Conservation (phyloP, 1,140 invertebrate species). For the Portunus trituberculatus region DNA sequence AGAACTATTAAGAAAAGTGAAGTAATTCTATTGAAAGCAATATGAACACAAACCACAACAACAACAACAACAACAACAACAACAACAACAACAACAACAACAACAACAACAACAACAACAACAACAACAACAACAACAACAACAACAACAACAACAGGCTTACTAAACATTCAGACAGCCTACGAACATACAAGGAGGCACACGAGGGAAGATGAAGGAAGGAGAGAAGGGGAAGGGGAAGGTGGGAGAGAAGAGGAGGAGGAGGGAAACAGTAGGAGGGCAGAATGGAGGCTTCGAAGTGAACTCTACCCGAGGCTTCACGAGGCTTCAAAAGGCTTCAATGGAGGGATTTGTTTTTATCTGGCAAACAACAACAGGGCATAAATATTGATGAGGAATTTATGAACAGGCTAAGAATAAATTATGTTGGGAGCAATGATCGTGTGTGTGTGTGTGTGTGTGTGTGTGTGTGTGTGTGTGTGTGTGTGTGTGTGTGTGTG, state of each 20-base stretch:
- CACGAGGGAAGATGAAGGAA: no score
- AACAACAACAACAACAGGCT: neutral
- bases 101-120: neutral
- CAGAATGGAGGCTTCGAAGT: no score
- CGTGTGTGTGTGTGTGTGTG: neutral
- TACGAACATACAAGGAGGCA: no score
- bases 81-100: neutral
- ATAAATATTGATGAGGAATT: constrained; percentile 7
- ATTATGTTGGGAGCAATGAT: neutral
- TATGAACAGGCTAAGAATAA: neutral
- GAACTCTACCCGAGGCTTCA: no score
- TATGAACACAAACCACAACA: neutral
- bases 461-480: neutral
- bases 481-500: neutral
- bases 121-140: neutral
- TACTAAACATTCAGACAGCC: no score
- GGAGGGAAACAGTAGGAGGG: no score
- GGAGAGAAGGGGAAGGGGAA: no score
- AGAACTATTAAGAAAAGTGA: neutral
- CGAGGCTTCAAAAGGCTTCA: no score
- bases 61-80: neutral
- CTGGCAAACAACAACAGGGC: neutral
- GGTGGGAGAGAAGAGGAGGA: no score
- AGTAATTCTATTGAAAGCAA: neutral
- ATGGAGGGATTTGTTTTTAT: neutral